Base-by-base conservation (phyloP, 2,888 invertebrate species). In the Archaeoteleia sp. region DNA sequence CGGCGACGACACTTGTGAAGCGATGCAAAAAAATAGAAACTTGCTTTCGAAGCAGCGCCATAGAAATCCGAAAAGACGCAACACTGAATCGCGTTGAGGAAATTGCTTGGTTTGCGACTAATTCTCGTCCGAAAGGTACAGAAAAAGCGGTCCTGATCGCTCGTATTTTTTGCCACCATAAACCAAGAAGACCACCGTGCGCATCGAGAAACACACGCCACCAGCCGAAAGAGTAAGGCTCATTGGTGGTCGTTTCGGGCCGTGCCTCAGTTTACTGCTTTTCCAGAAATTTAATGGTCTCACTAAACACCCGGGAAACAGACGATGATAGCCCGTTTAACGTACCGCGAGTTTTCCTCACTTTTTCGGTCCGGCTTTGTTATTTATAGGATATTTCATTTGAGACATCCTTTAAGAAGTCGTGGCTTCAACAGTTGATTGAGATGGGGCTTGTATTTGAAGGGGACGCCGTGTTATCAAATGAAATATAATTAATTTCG, bases 231-330 rank as follows among this genome's bases (percentile, higher is more conserved):
- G 46, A 62, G 49, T 51, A 45, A 39, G 65, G 30, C 43, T 46
- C 57, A 48, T 63, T 51, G 51, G 54, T 17, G 69, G 48, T 65
- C 55, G 49, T 53, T 54, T 35, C 49, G 13, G 23, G 23, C 23
- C 14, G 42, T 25, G 35, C 51, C 30, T 48, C 63, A 57, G 67
- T 83, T 83, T 82, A 83, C 77, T 77, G 79, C 83, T 79, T 82
- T 83, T 80, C 77, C 80, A 80, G 80, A 83, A 83, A 81, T 83
- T 83, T 82, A 82, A 83, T 80, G 78, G 78, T 78, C 63, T 70
- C 74, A 77, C 78, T 79, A 81, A 82, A 82, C 71, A 75, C 73
- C 63, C 70, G 32, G 49, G 62, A 65, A 71, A 48, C 66, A 65
- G 60, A 67, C 71, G 73, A 77, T 75, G 74, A 79, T 76, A 70